Conservation (phyloP, 2,113 vertebrate species). For the Guaruba guarouba region DNA sequence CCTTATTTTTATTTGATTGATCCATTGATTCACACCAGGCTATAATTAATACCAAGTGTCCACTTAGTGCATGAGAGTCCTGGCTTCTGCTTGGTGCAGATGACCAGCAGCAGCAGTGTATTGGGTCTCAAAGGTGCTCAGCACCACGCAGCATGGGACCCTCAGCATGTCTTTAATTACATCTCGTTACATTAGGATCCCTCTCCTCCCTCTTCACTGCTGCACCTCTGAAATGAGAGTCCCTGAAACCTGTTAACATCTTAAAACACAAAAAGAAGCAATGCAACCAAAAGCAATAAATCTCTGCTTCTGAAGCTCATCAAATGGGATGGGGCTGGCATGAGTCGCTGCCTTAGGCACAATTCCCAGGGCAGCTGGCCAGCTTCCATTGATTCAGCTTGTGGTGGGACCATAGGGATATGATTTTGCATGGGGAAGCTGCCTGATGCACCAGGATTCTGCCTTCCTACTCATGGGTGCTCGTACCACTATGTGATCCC, state of each 20-base stretch:
- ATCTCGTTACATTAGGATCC: fast-evolving
- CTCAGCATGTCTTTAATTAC: neutral
- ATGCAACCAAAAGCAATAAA: slow-evolving; percentile 20
- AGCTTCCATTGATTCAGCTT: fast-evolving
- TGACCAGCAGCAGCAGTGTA: neutral
- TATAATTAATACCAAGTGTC: neutral
- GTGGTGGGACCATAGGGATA: fast-evolving
- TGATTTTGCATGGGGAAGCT: fast-evolving
- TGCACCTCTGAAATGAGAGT: neutral
- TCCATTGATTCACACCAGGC: neutral
- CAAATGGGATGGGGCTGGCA: neutral
- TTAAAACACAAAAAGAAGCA: neutral
- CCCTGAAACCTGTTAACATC: neutral
- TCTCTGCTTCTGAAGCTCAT: neutral
- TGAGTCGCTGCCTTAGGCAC: fast-evolving
- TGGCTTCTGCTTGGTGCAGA: neutral
- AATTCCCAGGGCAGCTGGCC: fast-evolving
- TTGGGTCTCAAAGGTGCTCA: neutral
- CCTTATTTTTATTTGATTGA: neutral
- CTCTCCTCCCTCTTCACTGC: neutral
- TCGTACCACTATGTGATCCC: neutral
- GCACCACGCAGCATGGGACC: neutral
- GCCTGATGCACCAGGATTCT: neutral
- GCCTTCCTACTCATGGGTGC: neutral
- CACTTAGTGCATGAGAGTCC: neutral